Conservation (phyloP, 2,888 invertebrate species). For the Deroplatys truncata region DNA sequence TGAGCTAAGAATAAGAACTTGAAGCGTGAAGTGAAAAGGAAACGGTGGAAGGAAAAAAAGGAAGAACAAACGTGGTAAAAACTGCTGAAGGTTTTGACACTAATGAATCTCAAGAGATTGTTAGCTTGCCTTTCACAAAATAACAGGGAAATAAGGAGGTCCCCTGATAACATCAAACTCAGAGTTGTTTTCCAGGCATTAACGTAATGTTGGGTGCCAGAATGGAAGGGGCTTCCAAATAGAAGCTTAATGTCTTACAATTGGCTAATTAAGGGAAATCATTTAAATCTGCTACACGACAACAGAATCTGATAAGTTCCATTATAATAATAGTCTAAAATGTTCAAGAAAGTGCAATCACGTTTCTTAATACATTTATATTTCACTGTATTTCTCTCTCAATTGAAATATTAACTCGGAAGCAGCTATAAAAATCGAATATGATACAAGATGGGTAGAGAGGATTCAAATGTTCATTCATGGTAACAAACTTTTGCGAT, state of each 20-base stretch:
- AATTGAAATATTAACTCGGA: too few relatives aligned
- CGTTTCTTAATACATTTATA: too few relatives aligned
- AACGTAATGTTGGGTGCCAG: not conserved
- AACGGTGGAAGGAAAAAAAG: not conserved
- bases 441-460: too few relatives aligned
- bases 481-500: too few relatives aligned
- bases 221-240: not conserved
- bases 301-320: too few relatives aligned
- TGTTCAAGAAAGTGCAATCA: too few relatives aligned
- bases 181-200: not conserved
- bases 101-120: not conserved
- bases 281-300: not conserved
- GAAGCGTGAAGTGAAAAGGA: not conserved
- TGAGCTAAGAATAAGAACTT: not conserved
- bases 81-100: not conserved
- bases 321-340: too few relatives aligned
- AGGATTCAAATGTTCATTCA: too few relatives aligned
- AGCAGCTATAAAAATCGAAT: too few relatives aligned
- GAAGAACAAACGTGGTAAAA: not conserved
- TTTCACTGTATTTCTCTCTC: too few relatives aligned
- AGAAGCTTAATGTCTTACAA: not conserved
- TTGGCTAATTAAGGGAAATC: not conserved
- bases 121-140: not conserved
- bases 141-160: not conserved
- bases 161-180: not conserved